Conservation (phyloP, 2,113 vertebrate species). For the Calidris pugnax region DNA sequence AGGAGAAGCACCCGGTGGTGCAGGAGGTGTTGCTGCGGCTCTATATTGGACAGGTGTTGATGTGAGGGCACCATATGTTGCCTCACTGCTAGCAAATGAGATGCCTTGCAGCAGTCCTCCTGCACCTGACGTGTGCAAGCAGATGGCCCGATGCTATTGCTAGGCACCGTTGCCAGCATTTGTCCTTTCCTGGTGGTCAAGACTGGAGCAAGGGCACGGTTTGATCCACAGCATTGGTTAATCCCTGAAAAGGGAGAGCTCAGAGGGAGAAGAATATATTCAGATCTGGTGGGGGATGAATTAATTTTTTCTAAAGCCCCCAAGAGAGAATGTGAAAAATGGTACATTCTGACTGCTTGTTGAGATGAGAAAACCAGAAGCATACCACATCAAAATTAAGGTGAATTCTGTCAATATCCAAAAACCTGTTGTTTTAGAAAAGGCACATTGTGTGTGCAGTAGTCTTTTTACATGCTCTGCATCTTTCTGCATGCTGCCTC, state of each 20-base stretch:
- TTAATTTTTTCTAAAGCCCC: background rate
- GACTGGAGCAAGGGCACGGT: background rate
- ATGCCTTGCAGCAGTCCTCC: background rate
- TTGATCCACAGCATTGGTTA: background rate
- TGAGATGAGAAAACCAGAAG: background rate
- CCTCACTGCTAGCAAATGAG: background rate
- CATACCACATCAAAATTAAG: background rate
- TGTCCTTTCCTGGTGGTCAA: background rate
- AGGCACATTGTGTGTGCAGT: background rate
- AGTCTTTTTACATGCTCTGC: background rate
- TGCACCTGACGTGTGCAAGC: background rate
- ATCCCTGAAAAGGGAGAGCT: background rate
- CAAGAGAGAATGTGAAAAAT: background rate
- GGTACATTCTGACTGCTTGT: background rate
- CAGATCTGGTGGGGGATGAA: background rate
- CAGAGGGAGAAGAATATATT: background rate
- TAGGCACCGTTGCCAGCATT: background rate
- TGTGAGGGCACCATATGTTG: background rate
- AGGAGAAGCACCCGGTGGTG: fast-evolving
- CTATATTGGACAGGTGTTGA: background rate
- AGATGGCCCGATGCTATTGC: conserved; percentile 1
- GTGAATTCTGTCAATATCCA: background rate
- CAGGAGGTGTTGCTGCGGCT: background rate
- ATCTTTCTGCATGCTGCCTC: background rate
- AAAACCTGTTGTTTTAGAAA: background rate